Evolutionary conservation across 2,113 vertebrate genomes (phyloP).

Genomic region (Isurus oxyrinchus): DNA sequence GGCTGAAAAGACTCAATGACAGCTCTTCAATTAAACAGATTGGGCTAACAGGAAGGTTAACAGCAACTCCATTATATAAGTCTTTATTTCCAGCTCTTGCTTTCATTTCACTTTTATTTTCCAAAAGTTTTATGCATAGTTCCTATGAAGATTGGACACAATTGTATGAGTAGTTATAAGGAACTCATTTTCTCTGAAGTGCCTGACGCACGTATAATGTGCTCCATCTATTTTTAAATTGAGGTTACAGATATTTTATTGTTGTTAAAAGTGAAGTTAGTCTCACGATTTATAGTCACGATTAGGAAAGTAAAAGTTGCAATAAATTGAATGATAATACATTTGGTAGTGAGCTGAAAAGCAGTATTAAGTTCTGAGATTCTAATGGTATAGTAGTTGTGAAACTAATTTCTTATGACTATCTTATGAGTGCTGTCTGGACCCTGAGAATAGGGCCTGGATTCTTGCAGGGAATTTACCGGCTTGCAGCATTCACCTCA

Average conservation of each 20-base stretch:
- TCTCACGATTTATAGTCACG: constrained; percentile 8
- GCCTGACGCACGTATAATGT: not conserved
- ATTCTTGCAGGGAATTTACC: no score
- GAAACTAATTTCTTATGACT: not conserved
- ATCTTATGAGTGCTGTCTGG: not conserved
- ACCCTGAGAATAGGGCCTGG: not conserved
- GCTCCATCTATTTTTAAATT: not conserved
- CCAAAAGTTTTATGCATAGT: not conserved
- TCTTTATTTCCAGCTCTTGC: not conserved
- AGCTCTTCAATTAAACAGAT: not conserved
- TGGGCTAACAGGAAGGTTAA: not conserved
- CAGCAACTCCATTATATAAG: not conserved
- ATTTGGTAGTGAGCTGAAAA: not conserved
- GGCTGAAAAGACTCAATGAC: not conserved
- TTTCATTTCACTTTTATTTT: not conserved
- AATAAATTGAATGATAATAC: constrained; percentile 3
- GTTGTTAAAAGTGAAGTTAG: not conserved
- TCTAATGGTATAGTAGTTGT: not conserved
- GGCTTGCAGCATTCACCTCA: no score
- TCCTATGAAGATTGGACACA: not conserved
- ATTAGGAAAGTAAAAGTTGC: not conserved
- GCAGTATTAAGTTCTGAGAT: not conserved
- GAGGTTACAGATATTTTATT: not conserved
- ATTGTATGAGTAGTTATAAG: not conserved
- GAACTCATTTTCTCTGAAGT: constrained; percentile 20